These are phyloP conservation scores for Triops cancriformis DNA, from an alignment of 1,140 invertebrate genomes.

Conservation along the genomic window DNA sequence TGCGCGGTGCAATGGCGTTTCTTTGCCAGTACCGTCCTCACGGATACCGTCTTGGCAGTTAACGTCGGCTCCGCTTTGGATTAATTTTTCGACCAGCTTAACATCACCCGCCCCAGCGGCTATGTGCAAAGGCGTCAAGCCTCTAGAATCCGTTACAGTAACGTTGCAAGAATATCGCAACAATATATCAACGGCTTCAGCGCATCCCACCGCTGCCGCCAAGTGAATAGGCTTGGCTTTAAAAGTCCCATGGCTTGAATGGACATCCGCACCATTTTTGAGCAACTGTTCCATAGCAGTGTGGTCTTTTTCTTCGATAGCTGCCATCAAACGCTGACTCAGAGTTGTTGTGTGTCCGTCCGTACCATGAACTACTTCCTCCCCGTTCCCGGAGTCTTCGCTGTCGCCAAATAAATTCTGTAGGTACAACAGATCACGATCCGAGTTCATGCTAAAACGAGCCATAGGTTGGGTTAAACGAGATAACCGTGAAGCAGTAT, in stretches of 20 bases:
- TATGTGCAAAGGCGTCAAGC: conserved; percentile 22
- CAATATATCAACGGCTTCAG: not conserved
- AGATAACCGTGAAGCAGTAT: not conserved
- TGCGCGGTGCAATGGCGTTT: conserved; percentile 25
- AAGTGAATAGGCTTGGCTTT: conserved; percentile 20
- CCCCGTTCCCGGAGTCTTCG: not conserved
- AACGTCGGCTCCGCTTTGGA: conserved; percentile 7
- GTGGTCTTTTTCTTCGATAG: conserved; percentile 17
- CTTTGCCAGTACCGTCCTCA: conserved; percentile 17
- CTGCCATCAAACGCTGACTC: conserved; percentile 21
- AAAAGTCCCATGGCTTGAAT: not conserved
- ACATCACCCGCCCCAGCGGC: conserved; percentile 8
- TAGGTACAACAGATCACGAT: not conserved
- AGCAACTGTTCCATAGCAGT: not conserved
- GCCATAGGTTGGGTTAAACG: not conserved
- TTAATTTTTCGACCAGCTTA: conserved; percentile 12
- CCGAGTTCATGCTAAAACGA: not conserved
- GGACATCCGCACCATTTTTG: conserved; percentile 16
- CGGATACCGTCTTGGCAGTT: not conserved
- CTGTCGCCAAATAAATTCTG: not conserved
- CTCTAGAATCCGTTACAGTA: conserved; percentile 19
- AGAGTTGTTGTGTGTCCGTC: not conserved
- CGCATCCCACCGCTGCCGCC: not conserved
- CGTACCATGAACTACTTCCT: not conserved
- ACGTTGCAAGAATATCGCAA: conserved; percentile 18